Evolutionary conservation across 1,140 invertebrate genomes (phyloP), one percentile per base, ranked within the genome.

Genomic region (Trissolcus basalis): DNA sequence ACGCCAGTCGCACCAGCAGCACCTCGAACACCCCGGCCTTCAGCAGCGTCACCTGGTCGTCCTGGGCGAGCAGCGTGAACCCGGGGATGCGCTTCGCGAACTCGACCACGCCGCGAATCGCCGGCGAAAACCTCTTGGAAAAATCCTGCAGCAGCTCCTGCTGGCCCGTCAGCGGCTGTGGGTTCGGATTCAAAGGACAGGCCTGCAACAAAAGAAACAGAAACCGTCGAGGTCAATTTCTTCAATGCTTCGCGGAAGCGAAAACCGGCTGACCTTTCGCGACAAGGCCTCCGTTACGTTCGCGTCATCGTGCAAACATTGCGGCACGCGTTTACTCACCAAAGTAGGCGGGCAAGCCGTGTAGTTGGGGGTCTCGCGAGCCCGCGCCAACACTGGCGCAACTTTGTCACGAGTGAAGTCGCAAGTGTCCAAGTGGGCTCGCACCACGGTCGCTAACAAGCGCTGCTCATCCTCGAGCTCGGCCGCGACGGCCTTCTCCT

Each of bases 51-150:
- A 99, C 96, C 89, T 98, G 97, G 85, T 99, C 97, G 81, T 98
- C 97, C 88, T 98, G 96, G 14, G 96, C 93, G 51, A 99, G 91
- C 59, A 97, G 90, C 75, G 94, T 92, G 90, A 99, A 99, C 54
- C 97, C 97, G 64, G 98, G 97, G 77, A 99, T 97, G 74, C 96
- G 93, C 84, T 98, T 98, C 76, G 97, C 97, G 87, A 99, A 99
- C 84, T 98, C 96, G 45, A 99, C 97, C 1, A 99, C 97, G 49
- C 97, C 97, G 79, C 96, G 94, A 80, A 99, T 98, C 36, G 96
- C 96, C 67, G 97, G 96, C 12, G 96, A 96, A 87, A 98, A 97
- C 81, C 96, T 91, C 87, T 97, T 95, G 49, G 95, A 96, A 86
- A 97, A 97, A 81, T 96, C 95, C 85, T 97, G 94, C 8, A 93